phyloP scores from a whole-genome alignment of 2,888 invertebrate species.

The Limnephilus lunatus region DNA sequence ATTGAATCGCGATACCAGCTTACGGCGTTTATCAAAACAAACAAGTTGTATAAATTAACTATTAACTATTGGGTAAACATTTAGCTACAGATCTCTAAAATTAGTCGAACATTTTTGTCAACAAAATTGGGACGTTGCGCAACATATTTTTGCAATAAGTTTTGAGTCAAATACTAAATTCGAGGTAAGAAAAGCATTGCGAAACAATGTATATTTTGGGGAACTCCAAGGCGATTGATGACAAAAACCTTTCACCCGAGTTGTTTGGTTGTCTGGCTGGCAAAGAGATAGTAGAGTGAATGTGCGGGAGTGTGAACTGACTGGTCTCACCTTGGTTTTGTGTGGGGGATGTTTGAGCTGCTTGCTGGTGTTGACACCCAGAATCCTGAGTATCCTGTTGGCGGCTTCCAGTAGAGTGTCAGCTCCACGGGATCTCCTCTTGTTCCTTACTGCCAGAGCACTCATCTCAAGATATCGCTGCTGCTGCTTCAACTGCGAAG shows the following conservation, averaged over 20 bases:
- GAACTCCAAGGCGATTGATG: not conserved
- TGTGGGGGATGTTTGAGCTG: conserved; percentile 77
- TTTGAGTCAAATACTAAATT: not conserved
- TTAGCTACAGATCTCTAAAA: not conserved
- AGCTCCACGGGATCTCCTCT: conserved; percentile 78
- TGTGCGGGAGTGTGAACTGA: not conserved
- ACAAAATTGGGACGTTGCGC: not conserved
- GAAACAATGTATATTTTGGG: not conserved
- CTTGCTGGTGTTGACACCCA: conserved; percentile 77
- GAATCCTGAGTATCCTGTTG: conserved; percentile 77
- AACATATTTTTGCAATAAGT: conserved; percentile 6
- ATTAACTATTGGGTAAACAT: not conserved
- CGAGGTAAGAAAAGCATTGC: not conserved
- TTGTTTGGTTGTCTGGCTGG: not conserved
- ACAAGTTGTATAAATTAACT: not conserved
- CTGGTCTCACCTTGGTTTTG: conserved; percentile 59
- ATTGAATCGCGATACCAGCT: not conserved
- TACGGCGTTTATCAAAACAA: not conserved
- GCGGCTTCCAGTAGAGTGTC: conserved; percentile 78
- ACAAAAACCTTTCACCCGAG: conserved; percentile 21
- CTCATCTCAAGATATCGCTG: conserved; percentile 72
- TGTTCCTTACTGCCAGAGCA: conserved; percentile 77
- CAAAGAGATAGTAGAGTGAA: conserved; percentile 14
- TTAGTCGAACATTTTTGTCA: not conserved
- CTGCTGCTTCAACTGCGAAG: conserved; percentile 51